Evolutionary conservation across 1,140 invertebrate genomes (phyloP).

Genomic region (Drosophila baimaii): DNA sequence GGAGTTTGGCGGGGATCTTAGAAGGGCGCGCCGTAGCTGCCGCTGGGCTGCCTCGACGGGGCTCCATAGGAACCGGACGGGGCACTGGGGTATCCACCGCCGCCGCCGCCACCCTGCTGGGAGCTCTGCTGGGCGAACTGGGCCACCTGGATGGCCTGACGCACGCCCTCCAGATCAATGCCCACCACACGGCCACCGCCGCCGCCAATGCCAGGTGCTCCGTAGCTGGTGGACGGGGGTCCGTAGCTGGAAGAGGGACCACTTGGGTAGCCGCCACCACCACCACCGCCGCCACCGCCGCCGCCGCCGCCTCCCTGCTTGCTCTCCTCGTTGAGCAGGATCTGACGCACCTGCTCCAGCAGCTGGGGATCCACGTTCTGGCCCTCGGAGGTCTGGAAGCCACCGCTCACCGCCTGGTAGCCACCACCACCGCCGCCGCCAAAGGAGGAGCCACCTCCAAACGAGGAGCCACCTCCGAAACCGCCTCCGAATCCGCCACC

Average conservation of each 20-base stretch:
- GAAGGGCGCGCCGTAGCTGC: slow-evolving; percentile 84
- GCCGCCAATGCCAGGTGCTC: slow-evolving; percentile 86
- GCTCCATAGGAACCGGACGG: slow-evolving; percentile 84
- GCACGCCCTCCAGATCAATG: slow-evolving; percentile 87
- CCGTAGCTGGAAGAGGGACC: slow-evolving; percentile 86
- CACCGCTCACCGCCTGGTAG: slow-evolving; percentile 89
- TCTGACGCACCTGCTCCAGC: slow-evolving; percentile 91
- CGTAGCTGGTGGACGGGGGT: slow-evolving; percentile 86
- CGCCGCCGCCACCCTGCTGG: slow-evolving; percentile 78
- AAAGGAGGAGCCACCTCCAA: slow-evolving; percentile 76
- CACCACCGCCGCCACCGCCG: slow-evolving; percentile 83
- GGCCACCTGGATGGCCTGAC: slow-evolving; percentile 88
- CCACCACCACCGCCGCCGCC: slow-evolving; percentile 87
- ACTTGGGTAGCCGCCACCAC: slow-evolving; percentile 80
- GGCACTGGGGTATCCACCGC: slow-evolving; percentile 76
- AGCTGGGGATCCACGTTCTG: slow-evolving; percentile 91
- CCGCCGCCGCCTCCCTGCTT: slow-evolving; percentile 85
- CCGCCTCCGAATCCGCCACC: slow-evolving; percentile 84
- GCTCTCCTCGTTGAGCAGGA: slow-evolving; percentile 91
- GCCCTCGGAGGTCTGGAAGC: slow-evolving; percentile 90
- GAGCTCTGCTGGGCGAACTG: slow-evolving; percentile 87
- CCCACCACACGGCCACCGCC: slow-evolving; percentile 86
- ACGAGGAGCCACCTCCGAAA: slow-evolving; percentile 82
- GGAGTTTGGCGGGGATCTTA: slow-evolving; percentile 63
- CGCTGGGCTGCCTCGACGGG: slow-evolving; percentile 74